Evolutionary conservation across 64 coral and sea anemone species (phyloP).

Genomic region (Actinia equina): DNA sequence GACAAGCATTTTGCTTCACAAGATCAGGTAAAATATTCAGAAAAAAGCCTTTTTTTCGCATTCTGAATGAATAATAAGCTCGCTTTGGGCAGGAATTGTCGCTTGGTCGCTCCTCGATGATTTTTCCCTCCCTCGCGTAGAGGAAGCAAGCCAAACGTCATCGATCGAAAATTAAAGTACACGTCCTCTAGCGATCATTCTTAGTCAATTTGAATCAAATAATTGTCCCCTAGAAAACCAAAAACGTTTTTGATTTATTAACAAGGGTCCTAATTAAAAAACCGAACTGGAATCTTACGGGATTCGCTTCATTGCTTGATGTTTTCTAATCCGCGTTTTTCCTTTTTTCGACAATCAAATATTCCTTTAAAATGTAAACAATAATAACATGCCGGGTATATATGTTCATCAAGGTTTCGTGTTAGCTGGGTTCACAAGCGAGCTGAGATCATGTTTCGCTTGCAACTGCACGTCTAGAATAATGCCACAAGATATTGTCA

Average conservation of each 20-base stretch:
- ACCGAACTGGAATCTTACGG: not conserved
- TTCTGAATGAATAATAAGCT: not conserved
- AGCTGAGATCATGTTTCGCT: slow-evolving; percentile 19
- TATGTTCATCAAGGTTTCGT: not conserved
- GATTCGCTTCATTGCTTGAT: not conserved
- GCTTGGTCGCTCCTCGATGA: slow-evolving; percentile 12
- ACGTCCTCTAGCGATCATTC: not conserved
- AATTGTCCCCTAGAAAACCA: not conserved
- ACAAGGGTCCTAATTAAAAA: not conserved
- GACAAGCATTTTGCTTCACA: slow-evolving; percentile 84
- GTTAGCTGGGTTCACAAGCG: not conserved
- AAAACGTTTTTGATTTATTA: slow-evolving; percentile 4
- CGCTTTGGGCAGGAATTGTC: not conserved
- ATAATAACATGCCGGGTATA: not conserved
- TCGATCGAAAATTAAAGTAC: not conserved
- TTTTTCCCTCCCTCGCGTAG: not conserved
- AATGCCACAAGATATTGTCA: not conserved
- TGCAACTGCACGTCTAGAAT: not conserved
- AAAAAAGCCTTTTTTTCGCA: not conserved
- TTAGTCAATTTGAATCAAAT: not conserved
- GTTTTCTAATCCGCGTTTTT: not conserved
- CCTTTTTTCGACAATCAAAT: not conserved
- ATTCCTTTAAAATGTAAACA: slow-evolving; percentile 1
- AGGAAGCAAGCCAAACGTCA: slow-evolving; percentile 8
- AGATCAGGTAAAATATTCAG: slow-evolving; percentile 60